A percentile compares a stretch with the other conserved stretches of the same genome.
These are phyloP conservation scores for Cheilosia impressa DNA, from an alignment of 2,888 invertebrate genomes.

Conservation along the genomic window DNA sequence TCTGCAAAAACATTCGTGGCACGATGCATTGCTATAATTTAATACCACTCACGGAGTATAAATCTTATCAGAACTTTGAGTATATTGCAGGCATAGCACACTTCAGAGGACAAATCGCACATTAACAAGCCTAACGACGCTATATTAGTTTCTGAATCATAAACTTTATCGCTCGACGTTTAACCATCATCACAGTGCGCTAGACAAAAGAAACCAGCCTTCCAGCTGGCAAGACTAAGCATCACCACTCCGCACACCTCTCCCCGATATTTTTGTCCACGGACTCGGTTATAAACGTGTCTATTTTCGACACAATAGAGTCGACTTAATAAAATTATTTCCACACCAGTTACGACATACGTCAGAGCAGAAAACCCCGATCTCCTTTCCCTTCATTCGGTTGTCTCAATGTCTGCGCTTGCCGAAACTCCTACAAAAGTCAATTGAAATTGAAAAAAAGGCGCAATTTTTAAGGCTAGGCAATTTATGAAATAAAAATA, in stretches of 20 bases:
- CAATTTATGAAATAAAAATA: constrained; percentile 6
- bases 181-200: constrained; percentile 16
- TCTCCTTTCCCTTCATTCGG: constrained; percentile 3
- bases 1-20: too few relatives aligned
- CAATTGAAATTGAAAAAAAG: constrained; percentile 38
- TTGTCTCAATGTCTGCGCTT: background rate
- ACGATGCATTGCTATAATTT: too few relatives aligned
- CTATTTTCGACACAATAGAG: constrained; percentile 56
- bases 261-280: background rate
- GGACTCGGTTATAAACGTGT: constrained; percentile 36
- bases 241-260: constrained; percentile 3
- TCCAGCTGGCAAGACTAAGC: constrained; percentile 1
- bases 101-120: constrained; percentile 28
- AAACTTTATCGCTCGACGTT: constrained; percentile 37
- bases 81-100: constrained; percentile 30
- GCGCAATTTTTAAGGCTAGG: constrained; percentile 15
- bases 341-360: constrained; percentile 59
- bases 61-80: constrained; percentile 9
- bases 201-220: constrained; percentile 35
- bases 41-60: background rate
- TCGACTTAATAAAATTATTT: constrained; percentile 65
- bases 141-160: constrained; percentile 48
- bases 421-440: background rate
- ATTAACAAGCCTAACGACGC: constrained; percentile 17
- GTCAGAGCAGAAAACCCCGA: constrained; percentile 17